phyloP scores from a whole-genome alignment of 2,797 vertebrate genomes.

The Argentina silus region DNA sequence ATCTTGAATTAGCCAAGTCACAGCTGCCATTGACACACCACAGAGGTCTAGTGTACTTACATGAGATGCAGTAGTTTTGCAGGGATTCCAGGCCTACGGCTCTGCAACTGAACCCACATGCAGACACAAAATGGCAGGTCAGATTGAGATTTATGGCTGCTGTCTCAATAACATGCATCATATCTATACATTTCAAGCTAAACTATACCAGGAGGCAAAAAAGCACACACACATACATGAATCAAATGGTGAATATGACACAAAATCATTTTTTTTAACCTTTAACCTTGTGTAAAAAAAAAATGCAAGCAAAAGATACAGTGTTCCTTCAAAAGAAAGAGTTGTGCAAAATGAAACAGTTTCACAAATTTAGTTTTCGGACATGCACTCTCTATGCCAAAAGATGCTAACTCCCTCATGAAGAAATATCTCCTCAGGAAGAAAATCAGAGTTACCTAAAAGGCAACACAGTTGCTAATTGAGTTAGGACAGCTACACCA shows the following conservation, averaged over 20 bases:
- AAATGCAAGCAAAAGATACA: neutral
- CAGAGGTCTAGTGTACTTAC: constrained; percentile 9
- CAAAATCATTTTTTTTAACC: neutral
- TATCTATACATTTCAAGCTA: constrained; percentile 19
- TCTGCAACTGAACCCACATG: too few relatives aligned
- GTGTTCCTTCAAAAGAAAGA: too few relatives aligned
- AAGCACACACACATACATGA: neutral
- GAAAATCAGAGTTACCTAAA: neutral
- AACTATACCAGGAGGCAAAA: constrained; percentile 10
- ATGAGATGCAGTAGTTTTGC: constrained; percentile 2
- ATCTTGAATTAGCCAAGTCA: neutral
- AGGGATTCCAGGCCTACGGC: neutral
- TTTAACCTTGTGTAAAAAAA: too few relatives aligned
- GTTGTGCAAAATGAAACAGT: too few relatives aligned
- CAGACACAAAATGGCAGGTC: constrained; percentile 63
- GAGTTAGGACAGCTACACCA: constrained; percentile 20
- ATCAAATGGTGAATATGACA: neutral
- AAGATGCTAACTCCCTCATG: neutral
- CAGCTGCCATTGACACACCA: constrained; percentile 1
- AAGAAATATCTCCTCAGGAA: neutral
- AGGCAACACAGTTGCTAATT: constrained; percentile 11
- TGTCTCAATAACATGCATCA: constrained; percentile 41
- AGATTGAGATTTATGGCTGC: constrained; percentile 38
- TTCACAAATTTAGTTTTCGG: too few relatives aligned
- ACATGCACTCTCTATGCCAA: too few relatives aligned